Evolutionary conservation across 2,888 invertebrate species (phyloP).

Genomic region (Brachypterus glaber): DNA sequence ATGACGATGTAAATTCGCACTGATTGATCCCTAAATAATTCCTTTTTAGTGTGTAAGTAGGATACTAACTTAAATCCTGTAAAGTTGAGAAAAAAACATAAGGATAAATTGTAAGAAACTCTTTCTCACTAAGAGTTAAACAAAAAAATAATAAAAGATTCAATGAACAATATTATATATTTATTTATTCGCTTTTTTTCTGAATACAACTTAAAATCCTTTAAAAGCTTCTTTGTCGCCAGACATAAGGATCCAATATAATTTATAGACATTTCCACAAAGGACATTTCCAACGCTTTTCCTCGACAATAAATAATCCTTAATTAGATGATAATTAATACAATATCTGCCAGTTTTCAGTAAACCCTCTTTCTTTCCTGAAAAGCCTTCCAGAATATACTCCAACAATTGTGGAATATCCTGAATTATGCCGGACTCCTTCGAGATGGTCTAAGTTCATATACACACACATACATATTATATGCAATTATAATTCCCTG

Average conservation of each 20-base stretch:
- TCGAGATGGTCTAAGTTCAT: constrained; percentile 22
- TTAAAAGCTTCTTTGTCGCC: not conserved
- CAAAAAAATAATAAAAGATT: too few species aligned
- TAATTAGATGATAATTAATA: constrained; percentile 38
- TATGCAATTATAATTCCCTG: constrained; percentile 42
- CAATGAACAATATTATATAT: too few species aligned
- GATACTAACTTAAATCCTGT: too few species aligned
- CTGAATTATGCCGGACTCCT: constrained; percentile 35
- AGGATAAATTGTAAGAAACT: too few species aligned
- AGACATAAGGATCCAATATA: constrained; percentile 7
- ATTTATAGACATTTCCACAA: constrained; percentile 20
- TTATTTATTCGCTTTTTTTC: too few species aligned
- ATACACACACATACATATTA: constrained; percentile 38
- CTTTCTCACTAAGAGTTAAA: too few species aligned
- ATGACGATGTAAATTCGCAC: too few species aligned
- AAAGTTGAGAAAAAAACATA: too few species aligned
- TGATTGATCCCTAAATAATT: too few species aligned
- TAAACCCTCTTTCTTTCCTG: constrained; percentile 11
- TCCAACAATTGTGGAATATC: constrained; percentile 19
- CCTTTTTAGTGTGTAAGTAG: too few species aligned
- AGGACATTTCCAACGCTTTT: constrained; percentile 21
- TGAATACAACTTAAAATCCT: too few species aligned
- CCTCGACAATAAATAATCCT: constrained; percentile 30
- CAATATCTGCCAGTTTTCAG: constrained; percentile 26
- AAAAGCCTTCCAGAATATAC: constrained; percentile 9